phyloP scores from a whole-genome alignment of 2,888 invertebrate species.

The Sabatieria punctata region DNA sequence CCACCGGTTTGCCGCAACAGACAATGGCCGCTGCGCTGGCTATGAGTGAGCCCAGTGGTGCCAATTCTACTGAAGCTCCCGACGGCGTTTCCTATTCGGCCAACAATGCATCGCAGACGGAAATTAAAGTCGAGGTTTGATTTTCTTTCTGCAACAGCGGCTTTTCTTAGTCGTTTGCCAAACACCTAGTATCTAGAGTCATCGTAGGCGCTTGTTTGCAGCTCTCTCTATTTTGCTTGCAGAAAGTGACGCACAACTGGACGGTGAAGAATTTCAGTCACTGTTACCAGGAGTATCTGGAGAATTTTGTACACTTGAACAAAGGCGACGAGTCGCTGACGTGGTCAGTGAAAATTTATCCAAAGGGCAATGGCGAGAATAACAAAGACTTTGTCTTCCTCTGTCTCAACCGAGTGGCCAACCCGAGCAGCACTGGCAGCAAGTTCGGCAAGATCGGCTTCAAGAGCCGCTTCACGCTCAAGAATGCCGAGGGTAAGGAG shows the following conservation, averaged over 20 bases:
- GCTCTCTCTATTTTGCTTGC: too few species aligned
- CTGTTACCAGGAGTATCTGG: slow-evolving; percentile 28
- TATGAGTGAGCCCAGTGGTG: too few species aligned
- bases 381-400: slow-evolving; percentile 32
- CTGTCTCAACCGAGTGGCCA: slow-evolving; percentile 27
- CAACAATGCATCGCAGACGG: slow-evolving; percentile 29
- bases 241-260: slow-evolving; percentile 30
- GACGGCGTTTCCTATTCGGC: too few species aligned
- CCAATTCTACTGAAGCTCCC: too few species aligned
- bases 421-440: neutral
- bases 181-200: too few species aligned
- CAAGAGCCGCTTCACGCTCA: slow-evolving; percentile 25
- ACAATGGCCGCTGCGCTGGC: too few species aligned
- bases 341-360: slow-evolving; percentile 31
- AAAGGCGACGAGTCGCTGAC: slow-evolving; percentile 21
- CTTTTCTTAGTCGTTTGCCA: neutral
- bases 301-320: slow-evolving; percentile 25
- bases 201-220: too few species aligned
- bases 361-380: slow-evolving; percentile 30
- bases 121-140: slow-evolving; percentile 27
- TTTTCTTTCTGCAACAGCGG: neutral
- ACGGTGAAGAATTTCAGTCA: slow-evolving; percentile 32
- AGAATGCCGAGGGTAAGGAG: slow-evolving; percentile 28
- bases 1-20: too few species aligned
- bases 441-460: slow-evolving; percentile 16